phyloP scores from a whole-genome alignment of 2,113 vertebrate species.

The Psephotus haematonotus region DNA sequence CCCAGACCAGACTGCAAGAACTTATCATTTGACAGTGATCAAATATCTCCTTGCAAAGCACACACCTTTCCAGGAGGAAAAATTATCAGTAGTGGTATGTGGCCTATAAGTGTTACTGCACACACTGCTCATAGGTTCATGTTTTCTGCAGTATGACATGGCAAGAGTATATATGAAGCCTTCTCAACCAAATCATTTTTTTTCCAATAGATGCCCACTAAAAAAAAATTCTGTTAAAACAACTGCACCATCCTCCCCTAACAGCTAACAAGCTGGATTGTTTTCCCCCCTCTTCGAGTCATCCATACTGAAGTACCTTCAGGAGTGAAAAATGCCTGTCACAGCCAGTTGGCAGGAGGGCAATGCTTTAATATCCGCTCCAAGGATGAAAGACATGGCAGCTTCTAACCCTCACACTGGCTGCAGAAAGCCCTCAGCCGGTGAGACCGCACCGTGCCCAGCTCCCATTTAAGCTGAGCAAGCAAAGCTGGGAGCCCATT shows the following conservation, averaged over 20 bases:
- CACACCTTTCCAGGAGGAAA: not conserved
- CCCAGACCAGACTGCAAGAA: not conserved
- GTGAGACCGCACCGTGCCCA: not conserved
- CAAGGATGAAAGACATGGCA: not conserved
- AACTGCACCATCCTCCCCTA: fast-evolving
- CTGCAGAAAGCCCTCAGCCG: not conserved
- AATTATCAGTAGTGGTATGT: fast-evolving
- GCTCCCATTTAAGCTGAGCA: slow-evolving; percentile 32
- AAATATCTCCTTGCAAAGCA: not conserved
- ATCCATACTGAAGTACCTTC: not conserved
- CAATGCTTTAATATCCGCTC: not conserved
- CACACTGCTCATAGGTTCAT: not conserved
- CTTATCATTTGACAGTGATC: not conserved
- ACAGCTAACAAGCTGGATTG: not conserved
- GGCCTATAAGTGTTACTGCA: not conserved
- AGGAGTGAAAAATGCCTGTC: not conserved
- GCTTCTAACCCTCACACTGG: not conserved
- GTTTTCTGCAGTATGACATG: not conserved
- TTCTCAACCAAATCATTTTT: not conserved
- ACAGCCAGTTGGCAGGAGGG: not conserved
- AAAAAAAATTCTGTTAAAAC: not conserved
- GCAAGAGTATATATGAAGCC: not conserved
- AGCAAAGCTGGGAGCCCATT: slow-evolving; percentile 43
- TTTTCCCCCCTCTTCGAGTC: not conserved
- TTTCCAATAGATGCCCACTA: fast-evolving